Evolutionary conservation across 2,888 invertebrate species (phyloP), one percentile per base, ranked within the genome.

Genomic region (Watsonalla binaria): DNA sequence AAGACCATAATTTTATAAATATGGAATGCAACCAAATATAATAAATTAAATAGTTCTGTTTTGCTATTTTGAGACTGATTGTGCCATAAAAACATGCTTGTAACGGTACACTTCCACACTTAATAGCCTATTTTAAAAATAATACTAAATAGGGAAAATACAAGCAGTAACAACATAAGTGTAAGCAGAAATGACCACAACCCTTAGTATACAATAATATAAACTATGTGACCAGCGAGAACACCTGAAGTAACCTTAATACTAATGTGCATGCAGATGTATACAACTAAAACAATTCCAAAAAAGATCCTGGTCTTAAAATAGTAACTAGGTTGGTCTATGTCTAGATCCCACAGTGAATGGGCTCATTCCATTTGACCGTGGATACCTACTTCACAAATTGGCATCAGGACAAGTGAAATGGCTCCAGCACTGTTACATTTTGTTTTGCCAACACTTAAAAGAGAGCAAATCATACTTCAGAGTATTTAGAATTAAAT

Each of bases 401-500:
- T 1, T 37, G 37, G 8, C 37, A 37, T 37, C 6, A 37, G 37
- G 37, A 37, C 37, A 37, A 37, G 37, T 37, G 37, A 37, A 37
- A 37, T 5, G 5, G 5, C 24, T 24, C 24, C 24, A 24, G 24
- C 24, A 24, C 14, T 24, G 42, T 42, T 42, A 11, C 11, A 11
- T 42, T 8, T 11, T 42, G 5, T 11, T 8, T 42, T 11, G 0
- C 37, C 5, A 39, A 45, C 35, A 15, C 47, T 51, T 37, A 9
- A 37, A 33, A 54, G 51, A 54, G 54, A 47, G 48, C 45, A 35
- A 14, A 46, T 14, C 11, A 48, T 48, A 51, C 6, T n/a, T n/a
- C 24, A 53, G 56, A 56, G 56, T 54, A 56, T 56, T 56, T 24
- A n/a, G 46, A 42, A 52, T 45, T 56, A 56, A 56, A 56, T 56